Percentiles rank a stretch among this genome's conserved stretches.
Evolutionary conservation across 1,140 invertebrate genomes (phyloP).

Genomic region (Drosophila neocordata): DNA sequence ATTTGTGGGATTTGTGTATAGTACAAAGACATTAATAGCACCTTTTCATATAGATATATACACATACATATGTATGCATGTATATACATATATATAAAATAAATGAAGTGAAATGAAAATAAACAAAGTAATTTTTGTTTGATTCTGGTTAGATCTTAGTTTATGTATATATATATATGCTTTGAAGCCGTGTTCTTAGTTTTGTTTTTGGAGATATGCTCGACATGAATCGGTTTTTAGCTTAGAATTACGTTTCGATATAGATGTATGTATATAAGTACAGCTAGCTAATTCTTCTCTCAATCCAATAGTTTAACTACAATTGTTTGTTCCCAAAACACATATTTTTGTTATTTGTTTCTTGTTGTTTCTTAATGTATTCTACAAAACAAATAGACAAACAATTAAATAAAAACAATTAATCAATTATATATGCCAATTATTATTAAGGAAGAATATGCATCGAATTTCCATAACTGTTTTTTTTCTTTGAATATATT

Average conservation of each 20-base stretch:
- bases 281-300: conserved; percentile 63
- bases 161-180: not conserved
- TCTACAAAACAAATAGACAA: conserved; percentile 12
- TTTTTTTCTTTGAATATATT: no score
- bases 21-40: conserved; percentile 74
- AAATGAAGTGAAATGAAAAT: conserved; percentile 7
- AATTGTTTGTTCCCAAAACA: conserved; percentile 82
- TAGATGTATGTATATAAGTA: conserved; percentile 15
- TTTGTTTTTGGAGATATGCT: conserved; percentile 10
- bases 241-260: conserved; percentile 13
- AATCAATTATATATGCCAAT: not conserved
- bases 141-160: not conserved
- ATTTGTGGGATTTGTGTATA: conserved; percentile 41
- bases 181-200: not conserved
- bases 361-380: not conserved
- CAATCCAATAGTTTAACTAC: conserved; percentile 80
- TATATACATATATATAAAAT: not conserved
- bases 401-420: conserved; percentile 55
- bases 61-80: not conserved
- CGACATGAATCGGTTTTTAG: not conserved
- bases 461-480: no score
- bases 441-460: not conserved
- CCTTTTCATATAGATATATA: conserved; percentile 55
- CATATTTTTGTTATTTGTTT: conserved; percentile 54
- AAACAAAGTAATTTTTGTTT: not conserved